Evolutionary conservation across 2,888 invertebrate genomes (phyloP).

Genomic region (Papilio gigon): DNA sequence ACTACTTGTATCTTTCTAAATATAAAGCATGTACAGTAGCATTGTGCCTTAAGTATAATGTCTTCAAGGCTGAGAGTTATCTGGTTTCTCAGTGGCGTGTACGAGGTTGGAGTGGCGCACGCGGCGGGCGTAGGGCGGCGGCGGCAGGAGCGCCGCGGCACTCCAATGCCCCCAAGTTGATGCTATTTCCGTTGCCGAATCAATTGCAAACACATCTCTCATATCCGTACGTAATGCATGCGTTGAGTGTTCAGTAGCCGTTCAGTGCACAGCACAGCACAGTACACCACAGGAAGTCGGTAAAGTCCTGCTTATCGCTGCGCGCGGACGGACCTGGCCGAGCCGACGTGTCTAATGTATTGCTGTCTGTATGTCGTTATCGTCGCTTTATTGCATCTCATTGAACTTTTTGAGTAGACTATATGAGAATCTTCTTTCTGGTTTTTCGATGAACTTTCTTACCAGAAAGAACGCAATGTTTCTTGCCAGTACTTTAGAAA

Average conservation of each 20-base stretch:
- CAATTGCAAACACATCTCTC: neutral
- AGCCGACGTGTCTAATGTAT: too few species aligned
- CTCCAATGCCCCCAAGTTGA: slow-evolving; percentile 29
- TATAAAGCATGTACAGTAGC: neutral
- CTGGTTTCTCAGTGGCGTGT: neutral
- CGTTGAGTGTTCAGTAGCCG: neutral
- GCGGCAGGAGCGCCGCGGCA: slow-evolving; percentile 14
- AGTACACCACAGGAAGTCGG: too few species aligned
- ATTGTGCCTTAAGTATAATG: neutral
- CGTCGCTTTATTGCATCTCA: too few species aligned
- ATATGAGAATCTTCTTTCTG: too few species aligned
- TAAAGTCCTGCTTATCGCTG: too few species aligned
- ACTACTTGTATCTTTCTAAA: neutral
- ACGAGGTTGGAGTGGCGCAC: slow-evolving; percentile 21
- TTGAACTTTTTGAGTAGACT: too few species aligned
- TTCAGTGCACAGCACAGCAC: too few species aligned
- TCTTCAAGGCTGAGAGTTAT: neutral
- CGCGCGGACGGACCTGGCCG: too few species aligned
- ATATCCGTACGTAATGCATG: neutral
- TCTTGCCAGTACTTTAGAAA: neutral
- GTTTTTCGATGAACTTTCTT: too few species aligned
- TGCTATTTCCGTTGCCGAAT: slow-evolving; percentile 29
- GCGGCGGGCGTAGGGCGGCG: neutral
- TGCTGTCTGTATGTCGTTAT: too few species aligned
- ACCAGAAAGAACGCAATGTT: too few species aligned